These are phyloP conservation scores for Laticauda laticaudata DNA, from an alignment of 2,113 vertebrate genomes.

Conservation along the genomic window DNA sequence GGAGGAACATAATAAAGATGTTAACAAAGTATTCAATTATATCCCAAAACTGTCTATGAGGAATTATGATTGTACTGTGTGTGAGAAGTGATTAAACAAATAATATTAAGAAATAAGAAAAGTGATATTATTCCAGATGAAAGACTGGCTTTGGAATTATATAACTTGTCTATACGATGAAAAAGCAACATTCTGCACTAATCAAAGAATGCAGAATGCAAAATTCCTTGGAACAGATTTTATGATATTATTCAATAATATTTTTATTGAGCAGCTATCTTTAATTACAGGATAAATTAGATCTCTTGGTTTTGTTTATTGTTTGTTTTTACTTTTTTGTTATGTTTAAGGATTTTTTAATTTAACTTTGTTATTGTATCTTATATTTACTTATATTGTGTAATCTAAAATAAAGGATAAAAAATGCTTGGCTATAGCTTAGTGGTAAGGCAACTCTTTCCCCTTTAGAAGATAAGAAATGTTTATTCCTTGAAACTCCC, in stretches of 20 bases:
- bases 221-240: not conserved
- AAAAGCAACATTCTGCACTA: not conserved
- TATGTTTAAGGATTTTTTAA: not conserved
- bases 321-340: not conserved
- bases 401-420: not conserved
- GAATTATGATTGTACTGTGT: not conserved
- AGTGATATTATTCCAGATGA: not conserved
- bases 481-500: not conserved
- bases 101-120: not conserved
- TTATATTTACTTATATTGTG: not conserved
- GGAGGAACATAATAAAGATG: not conserved
- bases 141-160: not conserved
- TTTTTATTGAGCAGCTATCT: not conserved
- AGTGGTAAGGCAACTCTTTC: not conserved
- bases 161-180: not conserved
- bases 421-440: not conserved
- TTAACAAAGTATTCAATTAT: not conserved
- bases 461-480: not conserved
- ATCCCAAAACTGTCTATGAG: not conserved
- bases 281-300: not conserved
- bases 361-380: not conserved
- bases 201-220: not conserved
- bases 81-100: not conserved
- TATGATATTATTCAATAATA: not conserved
- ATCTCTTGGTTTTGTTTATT: not conserved